These are phyloP conservation scores for Cepaea hortensis DNA, from an alignment of 2,888 invertebrate genomes.

Conservation along the genomic window DNA sequence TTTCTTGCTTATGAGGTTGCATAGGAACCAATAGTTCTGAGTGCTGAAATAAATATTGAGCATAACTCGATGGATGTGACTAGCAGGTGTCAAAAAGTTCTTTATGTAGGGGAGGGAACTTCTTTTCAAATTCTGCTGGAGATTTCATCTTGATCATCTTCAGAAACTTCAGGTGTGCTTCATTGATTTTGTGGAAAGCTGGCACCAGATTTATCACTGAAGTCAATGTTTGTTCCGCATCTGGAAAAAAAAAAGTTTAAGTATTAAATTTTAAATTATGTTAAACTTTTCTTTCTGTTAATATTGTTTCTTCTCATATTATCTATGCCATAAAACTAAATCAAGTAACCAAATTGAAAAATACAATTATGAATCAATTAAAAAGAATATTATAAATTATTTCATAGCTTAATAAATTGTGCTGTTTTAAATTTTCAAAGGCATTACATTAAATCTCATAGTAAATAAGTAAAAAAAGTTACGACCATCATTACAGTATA, in stretches of 20 bases:
- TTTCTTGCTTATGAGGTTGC: too few relatives aligned
- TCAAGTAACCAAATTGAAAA: too few relatives aligned
- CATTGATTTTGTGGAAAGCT: constrained; percentile 68
- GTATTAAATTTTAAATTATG: too few relatives aligned
- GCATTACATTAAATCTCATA: too few relatives aligned
- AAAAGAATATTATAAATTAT: neutral
- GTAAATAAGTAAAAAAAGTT: too few relatives aligned
- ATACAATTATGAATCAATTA: neutral
- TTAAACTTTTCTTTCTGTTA: too few relatives aligned
- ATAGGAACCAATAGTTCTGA: neutral
- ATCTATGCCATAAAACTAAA: too few relatives aligned
- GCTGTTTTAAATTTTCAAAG: too few relatives aligned
- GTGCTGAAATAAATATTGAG: neutral
- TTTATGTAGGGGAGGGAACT: constrained; percentile 71
- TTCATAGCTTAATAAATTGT: too few relatives aligned
- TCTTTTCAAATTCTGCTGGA: constrained; percentile 58
- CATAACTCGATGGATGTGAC: neutral
- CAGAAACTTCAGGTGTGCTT: constrained; percentile 70
- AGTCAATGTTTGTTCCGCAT: constrained; percentile 64
- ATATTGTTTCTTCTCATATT: too few relatives aligned
- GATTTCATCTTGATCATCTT: constrained; percentile 72
- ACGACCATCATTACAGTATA: too few relatives aligned
- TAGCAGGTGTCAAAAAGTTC: constrained; percentile 63
- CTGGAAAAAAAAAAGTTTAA: constrained; percentile 52
- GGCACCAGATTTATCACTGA: constrained; percentile 63